These are phyloP conservation scores for Echeneis naucrates DNA, from an alignment of 2,797 vertebrate species.

Conservation along the genomic window DNA sequence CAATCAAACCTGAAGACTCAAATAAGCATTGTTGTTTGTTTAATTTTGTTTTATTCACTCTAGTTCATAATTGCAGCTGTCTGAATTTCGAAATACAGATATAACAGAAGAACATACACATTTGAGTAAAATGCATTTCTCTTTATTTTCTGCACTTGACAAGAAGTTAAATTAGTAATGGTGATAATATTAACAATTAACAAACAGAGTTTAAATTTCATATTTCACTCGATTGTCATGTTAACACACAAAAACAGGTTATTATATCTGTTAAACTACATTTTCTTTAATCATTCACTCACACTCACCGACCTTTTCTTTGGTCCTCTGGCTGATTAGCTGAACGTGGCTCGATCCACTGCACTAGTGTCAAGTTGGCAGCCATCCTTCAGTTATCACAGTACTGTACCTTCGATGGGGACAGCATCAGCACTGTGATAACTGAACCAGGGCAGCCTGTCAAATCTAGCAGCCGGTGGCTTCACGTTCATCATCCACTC, in stretches of 20 bases:
- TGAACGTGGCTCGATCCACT: conserved; percentile 3
- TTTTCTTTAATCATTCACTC: conserved; percentile 22
- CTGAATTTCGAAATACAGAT: not conserved
- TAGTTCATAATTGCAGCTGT: not conserved
- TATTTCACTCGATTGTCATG: not conserved
- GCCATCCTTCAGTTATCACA: conserved; percentile 99
- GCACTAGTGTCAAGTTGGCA: conserved; percentile 94
- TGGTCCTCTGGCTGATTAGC: conserved; percentile 10
- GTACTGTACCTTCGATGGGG: conserved; percentile 99
- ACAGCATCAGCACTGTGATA: conserved; percentile 99
- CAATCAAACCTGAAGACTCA: not conserved
- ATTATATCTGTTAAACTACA: not conserved
- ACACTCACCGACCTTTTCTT: conserved; percentile 22
- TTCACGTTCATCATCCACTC: conserved; percentile 18
- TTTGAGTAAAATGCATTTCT: not conserved
- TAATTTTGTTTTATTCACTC: not conserved
- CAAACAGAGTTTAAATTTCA: not conserved
- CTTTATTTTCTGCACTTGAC: conserved; percentile 34
- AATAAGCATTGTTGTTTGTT: not conserved
- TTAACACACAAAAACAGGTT: not conserved
- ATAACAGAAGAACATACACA: not conserved
- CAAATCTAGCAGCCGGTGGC: conserved; percentile 79
- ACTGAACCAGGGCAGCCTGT: conserved; percentile 99
- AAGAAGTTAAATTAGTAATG: not conserved
- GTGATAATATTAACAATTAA: not conserved